Percentiles rank a stretch among this genome's conserved stretches.
Evolutionary conservation across 2,888 invertebrate genomes (phyloP).

Genomic region (Pseudococcus viburni): DNA sequence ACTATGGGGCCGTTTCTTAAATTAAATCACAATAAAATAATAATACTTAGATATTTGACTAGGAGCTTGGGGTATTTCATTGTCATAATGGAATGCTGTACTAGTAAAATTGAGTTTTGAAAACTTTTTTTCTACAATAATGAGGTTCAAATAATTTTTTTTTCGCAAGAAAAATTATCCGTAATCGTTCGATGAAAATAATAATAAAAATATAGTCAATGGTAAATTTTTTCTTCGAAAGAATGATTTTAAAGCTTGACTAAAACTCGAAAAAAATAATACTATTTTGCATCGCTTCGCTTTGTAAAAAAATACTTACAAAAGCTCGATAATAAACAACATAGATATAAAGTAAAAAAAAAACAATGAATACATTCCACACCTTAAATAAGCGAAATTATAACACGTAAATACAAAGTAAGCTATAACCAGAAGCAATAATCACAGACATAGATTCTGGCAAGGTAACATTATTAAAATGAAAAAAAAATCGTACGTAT

Average conservation of each 20-base stretch:
- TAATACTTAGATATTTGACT: constrained; percentile 49
- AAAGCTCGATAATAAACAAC: constrained; percentile 7
- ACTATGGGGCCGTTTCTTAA: constrained; percentile 7
- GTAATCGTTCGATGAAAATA: background rate
- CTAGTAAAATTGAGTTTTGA: background rate
- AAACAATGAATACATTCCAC: constrained; percentile 38
- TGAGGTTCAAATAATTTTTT: background rate
- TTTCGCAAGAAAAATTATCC: background rate
- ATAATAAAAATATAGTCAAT: background rate
- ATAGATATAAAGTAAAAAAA: background rate
- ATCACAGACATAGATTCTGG: constrained; percentile 53
- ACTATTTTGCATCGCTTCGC: background rate
- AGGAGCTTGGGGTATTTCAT: background rate
- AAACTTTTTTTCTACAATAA: background rate
- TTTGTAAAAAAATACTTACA: background rate
- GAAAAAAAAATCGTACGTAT: background rate
- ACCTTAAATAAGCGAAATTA: constrained; percentile 31
- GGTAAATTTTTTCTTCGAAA: background rate
- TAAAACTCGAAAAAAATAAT: background rate
- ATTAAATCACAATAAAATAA: constrained; percentile 39
- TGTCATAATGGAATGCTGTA: background rate
- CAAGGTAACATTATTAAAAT: constrained; percentile 19
- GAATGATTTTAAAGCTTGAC: background rate
- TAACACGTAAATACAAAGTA: background rate
- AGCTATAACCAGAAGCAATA: constrained; percentile 35